phyloP scores from a whole-genome alignment of 2,113 vertebrate genomes.

The Syngnathus floridae region DNA sequence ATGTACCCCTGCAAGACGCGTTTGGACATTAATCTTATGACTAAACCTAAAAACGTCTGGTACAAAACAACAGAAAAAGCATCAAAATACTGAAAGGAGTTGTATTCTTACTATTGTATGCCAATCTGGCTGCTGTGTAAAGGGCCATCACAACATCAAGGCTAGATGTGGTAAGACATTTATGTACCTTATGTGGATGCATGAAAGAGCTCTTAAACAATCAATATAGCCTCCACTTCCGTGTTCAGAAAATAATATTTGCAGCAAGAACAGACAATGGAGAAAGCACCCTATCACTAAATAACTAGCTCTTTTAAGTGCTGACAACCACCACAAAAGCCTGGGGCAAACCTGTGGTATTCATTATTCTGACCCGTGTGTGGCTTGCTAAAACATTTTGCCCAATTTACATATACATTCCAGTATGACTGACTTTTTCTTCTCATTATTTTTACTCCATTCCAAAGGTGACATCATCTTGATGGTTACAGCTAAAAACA shows the following conservation, averaged over 20 bases:
- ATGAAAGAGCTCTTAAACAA: slow-evolving; percentile 24
- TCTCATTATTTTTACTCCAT: slow-evolving; percentile 9
- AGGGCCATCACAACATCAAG: background rate
- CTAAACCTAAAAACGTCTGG: background rate
- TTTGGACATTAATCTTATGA: background rate
- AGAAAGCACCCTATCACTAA: slow-evolving; percentile 26
- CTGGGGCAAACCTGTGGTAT: slow-evolving; percentile 24
- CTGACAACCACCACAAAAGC: slow-evolving; percentile 47
- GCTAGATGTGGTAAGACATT: background rate
- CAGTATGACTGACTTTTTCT: slow-evolving; percentile 22
- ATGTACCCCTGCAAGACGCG: background rate
- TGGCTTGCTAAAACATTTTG: slow-evolving; percentile 24
- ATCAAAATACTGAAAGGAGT: background rate
- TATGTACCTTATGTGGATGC: background rate
- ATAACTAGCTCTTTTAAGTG: slow-evolving; percentile 39
- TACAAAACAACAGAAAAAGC: background rate
- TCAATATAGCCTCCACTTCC: slow-evolving; percentile 18
- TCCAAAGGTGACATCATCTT: slow-evolving; percentile 11
- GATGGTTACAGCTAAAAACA: slow-evolving; percentile 10
- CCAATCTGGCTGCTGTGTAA: background rate
- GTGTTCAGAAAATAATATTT: slow-evolving; percentile 33
- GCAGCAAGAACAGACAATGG: slow-evolving; percentile 26
- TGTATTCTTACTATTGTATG: background rate
- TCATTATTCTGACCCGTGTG: slow-evolving; percentile 46
- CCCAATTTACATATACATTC: slow-evolving; percentile 35